These are phyloP conservation scores for Andricus grossulariae DNA, from an alignment of 1,140 invertebrate species.

Conservation along the genomic window DNA sequence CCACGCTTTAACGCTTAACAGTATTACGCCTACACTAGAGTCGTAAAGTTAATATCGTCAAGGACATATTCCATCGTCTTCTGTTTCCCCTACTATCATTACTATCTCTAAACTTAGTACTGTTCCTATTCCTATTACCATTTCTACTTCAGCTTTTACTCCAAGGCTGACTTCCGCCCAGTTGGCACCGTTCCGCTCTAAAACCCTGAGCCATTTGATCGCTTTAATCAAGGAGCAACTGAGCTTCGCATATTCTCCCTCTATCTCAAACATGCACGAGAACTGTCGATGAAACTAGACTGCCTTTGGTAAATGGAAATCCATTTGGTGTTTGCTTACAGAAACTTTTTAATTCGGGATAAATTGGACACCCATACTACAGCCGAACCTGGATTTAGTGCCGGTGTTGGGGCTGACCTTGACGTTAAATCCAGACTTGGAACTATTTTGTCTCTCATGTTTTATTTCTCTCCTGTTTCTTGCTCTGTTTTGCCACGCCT, in stretches of 20 bases:
- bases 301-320: no score
- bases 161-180: conserved; percentile 14
- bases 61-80: conserved; percentile 10
- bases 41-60: conserved; percentile 25
- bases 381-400: no score
- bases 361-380: no score
- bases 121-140: neutral
- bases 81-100: neutral
- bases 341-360: no score
- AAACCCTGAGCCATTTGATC: conserved; percentile 18
- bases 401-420: no score
- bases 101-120: neutral
- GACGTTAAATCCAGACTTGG: no score
- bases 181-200: conserved; percentile 27
- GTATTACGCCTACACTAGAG: conserved; percentile 35
- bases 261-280: neutral
- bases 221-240: conserved; percentile 33
- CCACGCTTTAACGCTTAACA: conserved; percentile 37
- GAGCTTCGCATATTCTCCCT: conserved; percentile 6
- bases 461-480: no score
- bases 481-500: no score
- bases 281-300: no score
- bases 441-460: no score
- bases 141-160: neutral
- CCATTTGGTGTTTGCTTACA: no score